Conservation (phyloP, 2,888 invertebrate genomes). For the Agrilus biguttatus region DNA sequence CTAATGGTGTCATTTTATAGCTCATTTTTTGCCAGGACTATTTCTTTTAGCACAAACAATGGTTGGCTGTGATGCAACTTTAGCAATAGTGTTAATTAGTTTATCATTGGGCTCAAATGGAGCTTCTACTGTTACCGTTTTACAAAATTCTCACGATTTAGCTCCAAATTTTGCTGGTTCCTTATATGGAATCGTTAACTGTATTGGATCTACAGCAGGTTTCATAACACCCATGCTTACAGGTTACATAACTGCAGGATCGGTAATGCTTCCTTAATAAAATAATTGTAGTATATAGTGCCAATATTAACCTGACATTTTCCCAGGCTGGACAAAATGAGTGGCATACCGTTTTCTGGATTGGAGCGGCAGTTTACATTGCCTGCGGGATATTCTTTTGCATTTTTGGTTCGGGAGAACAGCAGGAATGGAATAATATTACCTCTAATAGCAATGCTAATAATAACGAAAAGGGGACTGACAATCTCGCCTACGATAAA, state of each 20-base stretch:
- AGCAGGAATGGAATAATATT: conserved; percentile 55
- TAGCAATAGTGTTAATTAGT: conserved; percentile 50
- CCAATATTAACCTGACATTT: conserved; percentile 2
- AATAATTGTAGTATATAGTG: background rate
- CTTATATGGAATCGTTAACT: conserved; percentile 59
- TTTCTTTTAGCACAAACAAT: conserved; percentile 38
- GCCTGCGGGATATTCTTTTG: conserved; percentile 54
- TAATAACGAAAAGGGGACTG: conserved; percentile 8
- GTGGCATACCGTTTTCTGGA: conserved; percentile 60
- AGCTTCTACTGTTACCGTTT: conserved; percentile 27
- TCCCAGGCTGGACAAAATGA: conserved; percentile 61
- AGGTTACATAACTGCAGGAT: conserved; percentile 36
- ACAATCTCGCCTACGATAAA: conserved; percentile 14
- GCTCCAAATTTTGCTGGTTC: conserved; percentile 62
- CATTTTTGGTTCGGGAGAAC: conserved; percentile 54
- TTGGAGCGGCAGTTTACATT: conserved; percentile 55
- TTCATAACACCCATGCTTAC: conserved; percentile 57
- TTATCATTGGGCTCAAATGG: conserved; percentile 48
- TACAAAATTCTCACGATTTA: conserved; percentile 46
- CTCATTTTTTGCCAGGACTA: conserved; percentile 36
- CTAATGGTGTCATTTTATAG: conserved; percentile 16
- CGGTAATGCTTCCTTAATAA: conserved; percentile 15
- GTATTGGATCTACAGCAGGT: conserved; percentile 53
- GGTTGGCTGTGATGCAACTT: conserved; percentile 45
- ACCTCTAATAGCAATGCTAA: conserved; percentile 6